These are phyloP conservation scores for Zapus hudsonius DNA, from an alignment of 2,113 vertebrate genomes.

Conservation along the genomic window DNA sequence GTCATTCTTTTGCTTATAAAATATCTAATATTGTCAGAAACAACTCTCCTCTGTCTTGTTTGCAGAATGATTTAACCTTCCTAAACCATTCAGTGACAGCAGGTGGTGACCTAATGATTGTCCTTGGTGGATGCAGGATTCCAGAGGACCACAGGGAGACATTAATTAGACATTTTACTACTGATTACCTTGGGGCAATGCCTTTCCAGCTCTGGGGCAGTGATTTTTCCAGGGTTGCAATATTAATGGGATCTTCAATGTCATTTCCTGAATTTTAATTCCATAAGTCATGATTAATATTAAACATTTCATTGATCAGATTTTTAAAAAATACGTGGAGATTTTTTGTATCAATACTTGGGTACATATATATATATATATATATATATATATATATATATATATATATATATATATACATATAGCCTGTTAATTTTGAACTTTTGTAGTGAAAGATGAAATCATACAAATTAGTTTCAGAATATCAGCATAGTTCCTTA, in stretches of 20 bases:
- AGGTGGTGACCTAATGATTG: constrained; percentile 45
- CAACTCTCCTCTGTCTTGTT: neutral
- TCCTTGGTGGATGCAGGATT: constrained; percentile 33
- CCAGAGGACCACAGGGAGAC: constrained; percentile 55
- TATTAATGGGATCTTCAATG: constrained; percentile 57
- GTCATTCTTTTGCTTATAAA: constrained; percentile 49
- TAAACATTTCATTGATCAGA: neutral
- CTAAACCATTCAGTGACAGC: neutral
- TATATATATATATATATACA: no score
- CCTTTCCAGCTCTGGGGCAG: constrained; percentile 44
- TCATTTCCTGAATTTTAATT: constrained; percentile 31
- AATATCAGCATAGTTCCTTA: neutral
- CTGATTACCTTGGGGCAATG: constrained; percentile 52
- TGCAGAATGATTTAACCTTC: constrained; percentile 14
- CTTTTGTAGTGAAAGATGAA: constrained; percentile 27
- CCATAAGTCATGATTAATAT: neutral
- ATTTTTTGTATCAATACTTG: neutral
- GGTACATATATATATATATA: no score
- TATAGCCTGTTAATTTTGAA: neutral
- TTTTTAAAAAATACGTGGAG: neutral
- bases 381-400: neutral
- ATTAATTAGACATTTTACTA: constrained; percentile 59
- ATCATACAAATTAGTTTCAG: neutral
- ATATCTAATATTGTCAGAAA: constrained; percentile 32
- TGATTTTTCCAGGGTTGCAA: constrained; percentile 55